These are phyloP conservation scores for Baryphthengus martii DNA, from an alignment of 2,113 vertebrate genomes.

Conservation along the genomic window DNA sequence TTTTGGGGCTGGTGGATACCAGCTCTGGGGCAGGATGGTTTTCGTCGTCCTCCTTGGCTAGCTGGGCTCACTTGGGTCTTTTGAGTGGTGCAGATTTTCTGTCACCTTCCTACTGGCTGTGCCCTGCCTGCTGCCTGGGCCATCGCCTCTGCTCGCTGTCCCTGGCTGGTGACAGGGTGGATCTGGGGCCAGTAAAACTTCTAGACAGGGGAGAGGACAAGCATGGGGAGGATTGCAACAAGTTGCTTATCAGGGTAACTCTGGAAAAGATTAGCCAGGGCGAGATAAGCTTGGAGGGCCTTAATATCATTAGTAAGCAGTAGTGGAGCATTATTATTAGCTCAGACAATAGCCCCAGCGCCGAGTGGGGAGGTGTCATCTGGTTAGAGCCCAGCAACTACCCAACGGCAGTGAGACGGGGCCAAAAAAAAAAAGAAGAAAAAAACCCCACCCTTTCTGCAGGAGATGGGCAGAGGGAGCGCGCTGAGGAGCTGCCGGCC, in stretches of 20 bases:
- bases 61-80: not conserved
- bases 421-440: not conserved
- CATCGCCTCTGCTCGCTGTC: not conserved
- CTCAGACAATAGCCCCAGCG: not conserved
- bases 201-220: not conserved
- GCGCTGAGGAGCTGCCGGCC: accelerated
- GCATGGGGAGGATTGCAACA: not conserved
- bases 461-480: not conserved
- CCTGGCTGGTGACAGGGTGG: not conserved
- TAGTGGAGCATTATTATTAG: slow-evolving; percentile 61
- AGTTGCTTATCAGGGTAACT: slow-evolving; percentile 41
- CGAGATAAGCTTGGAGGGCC: slow-evolving; percentile 53
- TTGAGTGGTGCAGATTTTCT: not conserved
- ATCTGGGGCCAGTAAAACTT: not conserved
- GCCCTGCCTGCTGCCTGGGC: not conserved
- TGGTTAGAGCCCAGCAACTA: not conserved
- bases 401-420: not conserved
- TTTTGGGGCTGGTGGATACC: not conserved
- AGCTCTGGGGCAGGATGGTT: not conserved
- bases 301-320: slow-evolving; percentile 51
- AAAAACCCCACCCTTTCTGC: not conserved
- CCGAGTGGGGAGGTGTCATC: not conserved
- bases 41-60: accelerated
- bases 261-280: slow-evolving; percentile 61
- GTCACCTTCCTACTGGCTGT: not conserved